A percentile compares a stretch with the other conserved stretches of the same genome.
phyloP scores from a whole-genome alignment of 2,797 vertebrate species.

The Podarcis lilfordi region DNA sequence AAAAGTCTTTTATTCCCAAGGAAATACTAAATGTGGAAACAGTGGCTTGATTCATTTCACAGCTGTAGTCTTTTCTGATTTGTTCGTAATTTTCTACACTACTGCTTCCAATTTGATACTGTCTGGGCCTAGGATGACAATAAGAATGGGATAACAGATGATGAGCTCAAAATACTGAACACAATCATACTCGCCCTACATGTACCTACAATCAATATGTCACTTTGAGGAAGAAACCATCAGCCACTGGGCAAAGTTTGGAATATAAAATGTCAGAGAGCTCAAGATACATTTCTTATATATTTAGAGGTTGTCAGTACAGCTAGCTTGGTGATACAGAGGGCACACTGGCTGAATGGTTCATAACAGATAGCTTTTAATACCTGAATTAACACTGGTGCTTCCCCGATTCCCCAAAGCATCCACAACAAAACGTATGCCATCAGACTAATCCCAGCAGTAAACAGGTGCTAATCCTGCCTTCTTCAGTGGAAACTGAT shows the following conservation, averaged over 20 bases:
- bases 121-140: conserved; percentile 79
- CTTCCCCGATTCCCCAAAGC: neutral
- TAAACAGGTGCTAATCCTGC: fast-evolving
- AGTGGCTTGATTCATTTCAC: conserved; percentile 74
- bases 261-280: conserved; percentile 66
- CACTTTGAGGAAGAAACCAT: conserved; percentile 72
- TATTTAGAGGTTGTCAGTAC: conserved; percentile 51
- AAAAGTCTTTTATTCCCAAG: conserved; percentile 48
- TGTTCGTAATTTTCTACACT: conserved; percentile 82
- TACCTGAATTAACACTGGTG: conserved; percentile 16
- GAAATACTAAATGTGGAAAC: conserved; percentile 48
- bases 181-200: conserved; percentile 75
- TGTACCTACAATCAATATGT: conserved; percentile 81
- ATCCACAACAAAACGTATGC: neutral
- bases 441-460: fast-evolving
- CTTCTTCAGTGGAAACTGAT: neutral
- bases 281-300: conserved; percentile 60
- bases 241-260: conserved; percentile 66
- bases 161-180: conserved; percentile 80
- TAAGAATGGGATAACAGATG: conserved; percentile 83
- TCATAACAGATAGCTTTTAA: conserved; percentile 45
- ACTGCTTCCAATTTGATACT: conserved; percentile 83
- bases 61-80: conserved; percentile 78
- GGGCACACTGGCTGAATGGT: neutral
- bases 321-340: conserved; percentile 36